These are phyloP conservation scores for Mythimna ferrago DNA, from an alignment of 2,888 invertebrate species.

Conservation along the genomic window DNA sequence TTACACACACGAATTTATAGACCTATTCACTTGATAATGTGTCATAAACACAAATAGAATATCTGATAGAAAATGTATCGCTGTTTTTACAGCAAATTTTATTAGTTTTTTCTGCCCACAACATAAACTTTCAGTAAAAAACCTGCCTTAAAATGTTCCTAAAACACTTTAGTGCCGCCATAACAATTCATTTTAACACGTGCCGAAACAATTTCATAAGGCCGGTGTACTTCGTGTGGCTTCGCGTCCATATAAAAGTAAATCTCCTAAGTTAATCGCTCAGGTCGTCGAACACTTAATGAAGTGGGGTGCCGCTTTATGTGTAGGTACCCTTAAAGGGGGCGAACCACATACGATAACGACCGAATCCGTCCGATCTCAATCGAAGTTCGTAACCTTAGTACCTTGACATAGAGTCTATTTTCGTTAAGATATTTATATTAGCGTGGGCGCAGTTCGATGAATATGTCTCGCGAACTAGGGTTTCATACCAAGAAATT, in stretches of 20 bases:
- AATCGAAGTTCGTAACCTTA: conserved; percentile 37
- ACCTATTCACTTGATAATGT: conserved; percentile 23
- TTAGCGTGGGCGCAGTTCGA: conserved; percentile 50
- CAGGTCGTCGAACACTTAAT: conserved; percentile 78
- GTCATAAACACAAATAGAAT: conserved; percentile 21
- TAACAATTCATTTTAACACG: conserved; percentile 64
- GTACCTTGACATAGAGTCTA: conserved; percentile 43
- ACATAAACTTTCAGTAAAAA: conserved; percentile 35
- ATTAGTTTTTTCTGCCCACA: conserved; percentile 14
- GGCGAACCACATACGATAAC: conserved; percentile 56
- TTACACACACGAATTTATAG: conserved; percentile 58
- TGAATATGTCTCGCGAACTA: conserved; percentile 57
- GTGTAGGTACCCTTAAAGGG: conserved; percentile 65
- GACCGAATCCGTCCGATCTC: conserved; percentile 28
- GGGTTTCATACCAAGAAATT: conserved; percentile 47
- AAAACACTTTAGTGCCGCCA: conserved; percentile 27
- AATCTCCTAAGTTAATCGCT: conserved; percentile 75
- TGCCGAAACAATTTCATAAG: conserved; percentile 69
- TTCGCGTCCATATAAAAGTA: conserved; percentile 72
- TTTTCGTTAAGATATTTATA: conserved; percentile 35
- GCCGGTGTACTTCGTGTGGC: conserved; percentile 61
- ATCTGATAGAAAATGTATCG: conserved; percentile 13
- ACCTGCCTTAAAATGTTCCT: conserved; percentile 25
- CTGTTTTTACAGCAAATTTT: conserved; percentile 28
- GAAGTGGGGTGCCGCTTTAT: conserved; percentile 74